phyloP scores from a whole-genome alignment of 2,888 invertebrate species.

The Orthosia gothica region DNA sequence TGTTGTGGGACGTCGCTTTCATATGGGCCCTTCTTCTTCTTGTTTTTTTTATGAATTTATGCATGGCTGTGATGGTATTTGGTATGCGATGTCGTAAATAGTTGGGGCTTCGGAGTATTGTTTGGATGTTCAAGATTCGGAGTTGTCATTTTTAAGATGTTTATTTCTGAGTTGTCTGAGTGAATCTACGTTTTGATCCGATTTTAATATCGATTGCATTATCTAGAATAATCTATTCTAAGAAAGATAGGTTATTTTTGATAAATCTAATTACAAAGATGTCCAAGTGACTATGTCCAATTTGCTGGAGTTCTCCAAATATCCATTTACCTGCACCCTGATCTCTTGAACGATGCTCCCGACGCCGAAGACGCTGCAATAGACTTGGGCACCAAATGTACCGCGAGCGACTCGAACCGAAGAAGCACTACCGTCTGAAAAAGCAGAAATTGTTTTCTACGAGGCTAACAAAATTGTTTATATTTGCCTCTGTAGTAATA shows the following conservation, averaged over 20 bases:
- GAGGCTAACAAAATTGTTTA: not conserved
- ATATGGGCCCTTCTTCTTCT: slow-evolving; percentile 9
- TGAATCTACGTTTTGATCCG: not conserved
- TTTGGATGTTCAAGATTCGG: not conserved
- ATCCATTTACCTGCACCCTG: too few species aligned
- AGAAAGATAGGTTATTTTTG: too few species aligned
- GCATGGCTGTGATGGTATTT: slow-evolving; percentile 19
- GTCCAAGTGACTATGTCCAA: too few species aligned
- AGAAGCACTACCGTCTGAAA: not conserved
- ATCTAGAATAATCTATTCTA: too few species aligned
- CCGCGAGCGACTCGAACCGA: too few species aligned
- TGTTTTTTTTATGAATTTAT: slow-evolving; percentile 34
- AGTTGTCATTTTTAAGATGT: slow-evolving; percentile 23
- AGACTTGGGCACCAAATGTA: too few species aligned
- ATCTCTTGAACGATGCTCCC: too few species aligned
- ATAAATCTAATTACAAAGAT: too few species aligned
- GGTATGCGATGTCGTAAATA: slow-evolving; percentile 26
- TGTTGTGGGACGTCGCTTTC: slow-evolving; percentile 27
- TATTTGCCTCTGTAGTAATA: not conserved
- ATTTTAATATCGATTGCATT: not conserved
- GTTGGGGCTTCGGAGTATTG: not conserved
- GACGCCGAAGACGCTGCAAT: too few species aligned
- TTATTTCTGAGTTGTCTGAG: not conserved
- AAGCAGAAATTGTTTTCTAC: not conserved
- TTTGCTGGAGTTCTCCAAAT: too few species aligned